Evolutionary conservation across 2,113 vertebrate species (phyloP).

Genomic region (Pelecanoides urinatrix): DNA sequence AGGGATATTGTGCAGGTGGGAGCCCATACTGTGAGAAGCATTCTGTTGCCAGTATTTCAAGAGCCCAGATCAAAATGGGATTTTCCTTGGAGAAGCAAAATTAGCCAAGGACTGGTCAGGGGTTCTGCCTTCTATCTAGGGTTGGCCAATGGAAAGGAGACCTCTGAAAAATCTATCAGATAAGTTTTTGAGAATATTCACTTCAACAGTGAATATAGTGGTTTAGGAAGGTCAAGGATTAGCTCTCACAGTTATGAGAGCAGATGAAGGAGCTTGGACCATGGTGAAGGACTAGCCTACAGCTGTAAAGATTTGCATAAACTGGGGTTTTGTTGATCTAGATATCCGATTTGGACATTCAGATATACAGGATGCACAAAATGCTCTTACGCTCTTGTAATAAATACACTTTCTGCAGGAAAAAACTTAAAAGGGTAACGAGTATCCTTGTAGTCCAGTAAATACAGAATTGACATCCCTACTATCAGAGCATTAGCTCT

Average conservation of each 20-base stretch:
- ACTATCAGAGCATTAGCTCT: not conserved
- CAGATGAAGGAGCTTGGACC: not conserved
- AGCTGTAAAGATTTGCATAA: not conserved
- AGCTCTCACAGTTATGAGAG: not conserved
- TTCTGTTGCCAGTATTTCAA: not conserved
- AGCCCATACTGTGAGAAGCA: not conserved
- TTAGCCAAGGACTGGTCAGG: not conserved
- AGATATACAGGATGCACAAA: not conserved
- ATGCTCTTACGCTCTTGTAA: not conserved
- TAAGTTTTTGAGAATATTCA: not conserved
- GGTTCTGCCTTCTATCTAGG: not conserved
- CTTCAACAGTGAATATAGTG: not conserved
- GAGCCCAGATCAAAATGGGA: not conserved
- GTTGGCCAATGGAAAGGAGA: not conserved
- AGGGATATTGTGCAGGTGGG: not conserved
- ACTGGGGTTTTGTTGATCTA: not conserved
- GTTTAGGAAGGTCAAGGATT: not conserved
- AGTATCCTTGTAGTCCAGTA: not conserved
- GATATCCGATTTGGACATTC: not conserved
- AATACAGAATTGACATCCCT: not conserved
- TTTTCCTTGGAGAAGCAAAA: not conserved
- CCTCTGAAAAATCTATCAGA: not conserved
- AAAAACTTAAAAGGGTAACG: not conserved
- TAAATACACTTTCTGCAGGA: not conserved
- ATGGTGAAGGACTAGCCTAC: not conserved